Evolutionary conservation across 2,797 vertebrate species (phyloP).

Genomic region (Erithacus rubecula): DNA sequence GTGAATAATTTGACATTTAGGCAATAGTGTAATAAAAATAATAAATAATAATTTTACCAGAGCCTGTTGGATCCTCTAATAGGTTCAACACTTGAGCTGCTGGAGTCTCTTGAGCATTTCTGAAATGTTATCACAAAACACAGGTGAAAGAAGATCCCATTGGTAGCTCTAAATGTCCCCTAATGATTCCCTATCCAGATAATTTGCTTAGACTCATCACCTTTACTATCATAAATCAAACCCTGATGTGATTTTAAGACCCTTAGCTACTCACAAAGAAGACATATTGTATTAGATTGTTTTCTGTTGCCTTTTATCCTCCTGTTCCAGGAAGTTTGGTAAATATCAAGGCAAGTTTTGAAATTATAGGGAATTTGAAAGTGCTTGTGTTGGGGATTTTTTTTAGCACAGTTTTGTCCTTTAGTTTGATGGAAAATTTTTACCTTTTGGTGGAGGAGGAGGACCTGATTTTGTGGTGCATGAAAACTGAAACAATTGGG

Average conservation of each 20-base stretch:
- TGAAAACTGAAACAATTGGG: background rate
- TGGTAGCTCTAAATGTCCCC: slow-evolving; percentile 27
- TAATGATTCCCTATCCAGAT: slow-evolving; percentile 38
- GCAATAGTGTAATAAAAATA: slow-evolving; percentile 48
- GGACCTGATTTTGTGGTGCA: background rate
- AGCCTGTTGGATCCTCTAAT: slow-evolving; percentile 31
- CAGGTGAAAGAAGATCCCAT: slow-evolving; percentile 10
- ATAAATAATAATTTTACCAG: slow-evolving; percentile 50
- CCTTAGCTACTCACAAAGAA: slow-evolving; percentile 36
- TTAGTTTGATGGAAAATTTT: background rate
- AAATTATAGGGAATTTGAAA: background rate
- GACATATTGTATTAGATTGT: background rate
- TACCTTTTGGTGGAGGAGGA: background rate
- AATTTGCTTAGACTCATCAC: slow-evolving; percentile 51
- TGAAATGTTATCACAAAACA: slow-evolving; percentile 39
- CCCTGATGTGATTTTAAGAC: slow-evolving; percentile 42
- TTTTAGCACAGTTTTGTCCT: background rate
- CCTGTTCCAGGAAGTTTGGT: background rate
- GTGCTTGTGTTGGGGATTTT: background rate
- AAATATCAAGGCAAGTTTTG: slow-evolving; percentile 29
- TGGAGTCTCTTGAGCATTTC: slow-evolving; percentile 33
- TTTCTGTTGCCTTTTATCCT: slow-evolving; percentile 18
- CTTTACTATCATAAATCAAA: slow-evolving; percentile 54
- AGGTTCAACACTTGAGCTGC: slow-evolving; percentile 9
- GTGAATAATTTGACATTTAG: slow-evolving; percentile 64